Evolutionary conservation across 2,888 invertebrate species (phyloP).

Genomic region (Melangyna quadrimaculata): DNA sequence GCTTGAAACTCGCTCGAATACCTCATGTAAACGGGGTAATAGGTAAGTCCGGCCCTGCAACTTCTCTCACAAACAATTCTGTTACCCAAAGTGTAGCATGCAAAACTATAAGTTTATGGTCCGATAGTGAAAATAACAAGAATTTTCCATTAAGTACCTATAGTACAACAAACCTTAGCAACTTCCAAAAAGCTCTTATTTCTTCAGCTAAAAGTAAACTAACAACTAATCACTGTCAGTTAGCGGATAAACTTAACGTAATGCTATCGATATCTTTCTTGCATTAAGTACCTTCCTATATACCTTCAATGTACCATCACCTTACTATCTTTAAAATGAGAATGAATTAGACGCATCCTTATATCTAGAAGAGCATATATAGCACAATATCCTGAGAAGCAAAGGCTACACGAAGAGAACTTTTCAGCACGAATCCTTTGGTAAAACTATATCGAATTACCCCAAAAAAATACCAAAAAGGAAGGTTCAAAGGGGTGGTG

Average conservation of each 20-base stretch:
- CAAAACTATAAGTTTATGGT: background rate
- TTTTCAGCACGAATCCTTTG: slow-evolving; percentile 8
- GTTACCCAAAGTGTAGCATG: background rate
- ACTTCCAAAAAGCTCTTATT: slow-evolving; percentile 18
- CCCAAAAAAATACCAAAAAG: background rate
- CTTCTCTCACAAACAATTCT: background rate
- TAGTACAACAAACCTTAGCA: background rate
- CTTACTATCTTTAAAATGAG: slow-evolving; percentile 12
- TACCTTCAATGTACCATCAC: background rate
- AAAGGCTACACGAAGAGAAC: background rate
- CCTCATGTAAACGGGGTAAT: too few species aligned
- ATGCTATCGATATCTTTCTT: slow-evolving; percentile 64
- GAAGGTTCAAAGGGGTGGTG: background rate
- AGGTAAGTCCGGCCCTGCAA: too few species aligned
- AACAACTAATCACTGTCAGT: slow-evolving; percentile 71
- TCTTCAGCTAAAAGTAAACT: slow-evolving; percentile 31
- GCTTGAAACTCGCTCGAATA: too few species aligned
- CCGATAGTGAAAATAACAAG: background rate
- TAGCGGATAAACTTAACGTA: slow-evolving; percentile 64
- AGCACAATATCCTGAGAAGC: background rate
- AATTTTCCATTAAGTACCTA: too few species aligned
- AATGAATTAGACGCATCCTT: slow-evolving; percentile 62
- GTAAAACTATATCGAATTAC: background rate
- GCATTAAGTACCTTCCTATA: slow-evolving; percentile 16
- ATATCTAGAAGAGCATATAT: too few species aligned